A percentile compares a stretch with the other conserved stretches of the same genome.
Conservation (phyloP, 2,888 invertebrate genomes). For the Helleia helle region DNA sequence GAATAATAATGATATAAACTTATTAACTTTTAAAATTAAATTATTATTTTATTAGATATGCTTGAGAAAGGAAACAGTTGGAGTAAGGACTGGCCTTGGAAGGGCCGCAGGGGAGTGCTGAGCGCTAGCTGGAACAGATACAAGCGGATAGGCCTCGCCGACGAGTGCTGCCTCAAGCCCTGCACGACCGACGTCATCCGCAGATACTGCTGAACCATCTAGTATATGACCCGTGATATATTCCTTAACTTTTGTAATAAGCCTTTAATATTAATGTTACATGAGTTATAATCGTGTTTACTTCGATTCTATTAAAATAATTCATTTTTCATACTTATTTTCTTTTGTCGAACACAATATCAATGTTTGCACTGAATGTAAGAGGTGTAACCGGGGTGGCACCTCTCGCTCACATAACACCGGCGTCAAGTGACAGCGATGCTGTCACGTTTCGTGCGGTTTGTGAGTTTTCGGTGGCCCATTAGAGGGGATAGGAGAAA, state of each 20-base stretch:
- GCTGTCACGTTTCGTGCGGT: no score
- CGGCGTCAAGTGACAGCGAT: no score
- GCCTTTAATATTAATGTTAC: not conserved
- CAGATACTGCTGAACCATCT: conserved; percentile 31
- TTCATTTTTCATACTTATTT: no score
- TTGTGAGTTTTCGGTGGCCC: no score
- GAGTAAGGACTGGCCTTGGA: conserved; percentile 30
- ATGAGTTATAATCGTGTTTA: not conserved
- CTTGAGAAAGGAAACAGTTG: conserved; percentile 21
- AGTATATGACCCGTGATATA: not conserved
- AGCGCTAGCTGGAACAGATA: conserved; percentile 31
- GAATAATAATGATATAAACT: no score
- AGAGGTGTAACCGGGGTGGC: no score
- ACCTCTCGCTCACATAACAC: no score
- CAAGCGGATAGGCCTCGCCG: conserved; percentile 34
- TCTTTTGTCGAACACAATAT: no score
- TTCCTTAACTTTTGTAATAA: not conserved
- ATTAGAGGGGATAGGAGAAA: no score
- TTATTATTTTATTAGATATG: conserved; percentile 4
- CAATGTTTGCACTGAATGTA: no score
- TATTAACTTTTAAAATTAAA: no score
- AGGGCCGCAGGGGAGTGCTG: conserved; percentile 29
- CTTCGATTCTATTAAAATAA: not conserved
- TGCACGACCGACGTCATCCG: conserved; percentile 35
- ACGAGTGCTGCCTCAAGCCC: conserved; percentile 38